phyloP scores from a whole-genome alignment of 2,888 invertebrate genomes.

The Yponomeuta evonymella region DNA sequence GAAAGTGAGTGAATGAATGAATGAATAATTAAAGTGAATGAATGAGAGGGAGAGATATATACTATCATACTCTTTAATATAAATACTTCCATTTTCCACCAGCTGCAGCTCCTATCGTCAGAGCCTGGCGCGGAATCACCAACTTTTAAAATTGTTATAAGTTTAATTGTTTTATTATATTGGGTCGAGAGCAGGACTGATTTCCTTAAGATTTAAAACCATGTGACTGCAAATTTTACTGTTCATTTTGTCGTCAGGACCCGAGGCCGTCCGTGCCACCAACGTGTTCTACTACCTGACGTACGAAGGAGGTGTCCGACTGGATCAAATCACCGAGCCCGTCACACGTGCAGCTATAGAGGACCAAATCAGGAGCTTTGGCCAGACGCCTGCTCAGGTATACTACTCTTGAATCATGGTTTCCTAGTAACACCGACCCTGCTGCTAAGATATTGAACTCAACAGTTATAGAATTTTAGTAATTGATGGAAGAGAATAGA shows the following conservation, averaged over 20 bases:
- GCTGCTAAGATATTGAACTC: too few relatives aligned
- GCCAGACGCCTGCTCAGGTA: constrained; percentile 96
- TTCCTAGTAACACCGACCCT: too few relatives aligned
- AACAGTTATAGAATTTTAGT: too few relatives aligned
- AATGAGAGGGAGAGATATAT: too few relatives aligned
- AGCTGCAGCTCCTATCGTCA: too few relatives aligned
- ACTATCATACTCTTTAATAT: too few relatives aligned
- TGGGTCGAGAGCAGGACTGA: not conserved
- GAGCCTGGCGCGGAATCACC: too few relatives aligned
- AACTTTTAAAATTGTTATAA: not conserved
- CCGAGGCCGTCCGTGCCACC: constrained; percentile 97
- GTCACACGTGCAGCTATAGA: constrained; percentile 95
- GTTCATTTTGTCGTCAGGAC: constrained; percentile 75
- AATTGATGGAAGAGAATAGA: too few relatives aligned
- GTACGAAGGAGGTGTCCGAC: constrained; percentile 97
- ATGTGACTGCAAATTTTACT: not conserved
- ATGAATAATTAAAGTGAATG: too few relatives aligned
- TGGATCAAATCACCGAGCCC: constrained; percentile 92
- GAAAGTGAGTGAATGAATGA: too few relatives aligned
- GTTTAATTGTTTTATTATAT: not conserved
- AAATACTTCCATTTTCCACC: too few relatives aligned
- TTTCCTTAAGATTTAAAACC: not conserved
- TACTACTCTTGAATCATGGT: too few relatives aligned
- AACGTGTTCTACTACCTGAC: constrained; percentile 99
- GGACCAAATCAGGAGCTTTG: constrained; percentile 98